These are phyloP conservation scores for Dryadula phaetusa DNA, from an alignment of 2,888 invertebrate species.

Conservation along the genomic window DNA sequence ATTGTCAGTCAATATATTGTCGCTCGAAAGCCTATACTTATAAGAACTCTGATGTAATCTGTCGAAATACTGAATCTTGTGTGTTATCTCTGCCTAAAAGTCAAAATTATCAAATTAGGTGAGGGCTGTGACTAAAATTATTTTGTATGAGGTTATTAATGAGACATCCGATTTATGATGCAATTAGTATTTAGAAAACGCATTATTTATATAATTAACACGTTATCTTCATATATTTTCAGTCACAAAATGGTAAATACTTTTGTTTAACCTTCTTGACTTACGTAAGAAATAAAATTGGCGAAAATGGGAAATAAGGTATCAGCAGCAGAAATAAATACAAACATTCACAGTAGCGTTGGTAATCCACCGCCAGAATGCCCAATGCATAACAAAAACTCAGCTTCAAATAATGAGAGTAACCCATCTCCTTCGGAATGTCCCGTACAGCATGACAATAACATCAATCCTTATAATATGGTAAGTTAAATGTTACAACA, in stretches of 20 bases:
- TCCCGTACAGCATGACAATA: conserved; percentile 87
- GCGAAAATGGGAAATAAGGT: conserved; percentile 74
- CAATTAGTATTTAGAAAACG: neutral
- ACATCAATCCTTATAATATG: conserved; percentile 93
- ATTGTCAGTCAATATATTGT: too few relatives aligned
- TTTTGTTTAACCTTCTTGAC: conserved; percentile 60
- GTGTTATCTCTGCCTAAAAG: neutral
- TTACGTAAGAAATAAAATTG: conserved; percentile 70
- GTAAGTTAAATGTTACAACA: conserved; percentile 61
- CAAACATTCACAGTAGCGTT: conserved; percentile 52
- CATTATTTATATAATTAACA: neutral
- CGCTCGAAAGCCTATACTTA: neutral
- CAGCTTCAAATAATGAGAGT: conserved; percentile 48
- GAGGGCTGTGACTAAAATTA: neutral
- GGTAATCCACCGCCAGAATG: conserved; percentile 89
- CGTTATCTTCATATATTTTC: conserved; percentile 33
- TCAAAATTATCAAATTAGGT: neutral
- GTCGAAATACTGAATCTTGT: neutral
- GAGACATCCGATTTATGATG: neutral
- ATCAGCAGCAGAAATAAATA: conserved; percentile 64
- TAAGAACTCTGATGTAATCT: neutral
- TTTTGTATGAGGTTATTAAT: neutral
- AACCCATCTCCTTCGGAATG: conserved; percentile 85
- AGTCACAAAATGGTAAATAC: conserved; percentile 47
- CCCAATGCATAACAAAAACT: conserved; percentile 90